These are phyloP conservation scores for Harpalus rubripes DNA, from an alignment of 2,888 invertebrate species.

Conservation along the genomic window DNA sequence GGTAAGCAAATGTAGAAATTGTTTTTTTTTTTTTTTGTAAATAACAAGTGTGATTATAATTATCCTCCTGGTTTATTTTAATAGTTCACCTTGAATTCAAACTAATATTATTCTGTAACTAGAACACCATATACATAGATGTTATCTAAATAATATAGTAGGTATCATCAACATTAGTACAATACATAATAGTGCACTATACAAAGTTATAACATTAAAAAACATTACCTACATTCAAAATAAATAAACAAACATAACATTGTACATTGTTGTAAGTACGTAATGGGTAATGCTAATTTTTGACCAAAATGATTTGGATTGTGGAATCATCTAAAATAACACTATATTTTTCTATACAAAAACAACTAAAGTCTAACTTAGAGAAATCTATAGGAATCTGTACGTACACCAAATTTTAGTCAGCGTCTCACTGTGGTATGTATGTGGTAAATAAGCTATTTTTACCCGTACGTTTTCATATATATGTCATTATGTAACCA, in stretches of 20 bases:
- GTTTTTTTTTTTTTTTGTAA: background rate
- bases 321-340: too few relatives aligned
- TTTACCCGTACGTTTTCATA: too few relatives aligned
- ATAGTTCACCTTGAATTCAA: background rate
- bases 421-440: too few relatives aligned
- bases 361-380: too few relatives aligned
- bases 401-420: too few relatives aligned
- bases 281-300: too few relatives aligned
- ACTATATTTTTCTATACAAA: too few relatives aligned
- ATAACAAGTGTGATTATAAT: background rate
- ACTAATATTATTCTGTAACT: background rate
- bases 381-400: too few relatives aligned
- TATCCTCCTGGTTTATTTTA: background rate
- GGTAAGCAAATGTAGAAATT: background rate
- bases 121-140: background rate
- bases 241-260: background rate
- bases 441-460: too few relatives aligned
- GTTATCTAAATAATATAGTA: background rate
- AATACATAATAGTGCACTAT: background rate
- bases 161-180: background rate
- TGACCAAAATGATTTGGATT: too few relatives aligned
- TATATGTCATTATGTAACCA: too few relatives aligned
- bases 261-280: too few relatives aligned
- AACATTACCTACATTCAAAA: background rate
- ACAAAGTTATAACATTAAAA: background rate